Conservation (phyloP, 2,888 invertebrate genomes). For the Torymus texanus region DNA sequence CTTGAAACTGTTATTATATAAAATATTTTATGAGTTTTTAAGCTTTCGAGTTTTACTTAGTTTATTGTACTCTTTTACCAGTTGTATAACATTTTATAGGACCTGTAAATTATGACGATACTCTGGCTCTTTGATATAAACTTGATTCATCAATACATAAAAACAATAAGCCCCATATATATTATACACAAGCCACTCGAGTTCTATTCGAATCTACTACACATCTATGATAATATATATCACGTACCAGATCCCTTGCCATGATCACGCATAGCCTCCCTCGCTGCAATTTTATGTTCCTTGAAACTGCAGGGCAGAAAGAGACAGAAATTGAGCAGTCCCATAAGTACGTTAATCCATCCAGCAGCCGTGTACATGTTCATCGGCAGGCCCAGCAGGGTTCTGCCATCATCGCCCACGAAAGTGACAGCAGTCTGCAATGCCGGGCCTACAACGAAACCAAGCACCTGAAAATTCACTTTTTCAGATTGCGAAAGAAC, state of each 20-base stretch:
- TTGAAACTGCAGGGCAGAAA: slow-evolving; percentile 86
- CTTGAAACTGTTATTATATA: too few species aligned
- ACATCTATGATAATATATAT: too few species aligned
- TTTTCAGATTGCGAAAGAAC: background rate
- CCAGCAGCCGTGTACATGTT: slow-evolving; percentile 93
- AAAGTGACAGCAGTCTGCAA: slow-evolving; percentile 89
- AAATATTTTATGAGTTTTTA: too few species aligned
- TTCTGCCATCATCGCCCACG: slow-evolving; percentile 81
- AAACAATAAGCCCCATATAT: too few species aligned
- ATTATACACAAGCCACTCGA: too few species aligned
- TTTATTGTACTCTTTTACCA: too few species aligned
- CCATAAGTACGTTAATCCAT: slow-evolving; percentile 88
- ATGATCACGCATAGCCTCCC: slow-evolving; percentile 86
- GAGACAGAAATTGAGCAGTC: slow-evolving; percentile 83
- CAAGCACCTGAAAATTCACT: slow-evolving; percentile 78
- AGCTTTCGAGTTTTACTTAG: too few species aligned
- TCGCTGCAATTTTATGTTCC: slow-evolving; percentile 86
- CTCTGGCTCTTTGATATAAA: too few species aligned
- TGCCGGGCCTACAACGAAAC: slow-evolving; percentile 90
- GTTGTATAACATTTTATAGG: too few species aligned
- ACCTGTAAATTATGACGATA: too few species aligned
- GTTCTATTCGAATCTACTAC: too few species aligned
- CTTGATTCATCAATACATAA: too few species aligned
- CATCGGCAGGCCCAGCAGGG: slow-evolving; percentile 79
- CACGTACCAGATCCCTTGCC: slow-evolving; percentile 80